phyloP scores from a whole-genome alignment of 2,113 vertebrate species.

The Nipponia nippon region DNA sequence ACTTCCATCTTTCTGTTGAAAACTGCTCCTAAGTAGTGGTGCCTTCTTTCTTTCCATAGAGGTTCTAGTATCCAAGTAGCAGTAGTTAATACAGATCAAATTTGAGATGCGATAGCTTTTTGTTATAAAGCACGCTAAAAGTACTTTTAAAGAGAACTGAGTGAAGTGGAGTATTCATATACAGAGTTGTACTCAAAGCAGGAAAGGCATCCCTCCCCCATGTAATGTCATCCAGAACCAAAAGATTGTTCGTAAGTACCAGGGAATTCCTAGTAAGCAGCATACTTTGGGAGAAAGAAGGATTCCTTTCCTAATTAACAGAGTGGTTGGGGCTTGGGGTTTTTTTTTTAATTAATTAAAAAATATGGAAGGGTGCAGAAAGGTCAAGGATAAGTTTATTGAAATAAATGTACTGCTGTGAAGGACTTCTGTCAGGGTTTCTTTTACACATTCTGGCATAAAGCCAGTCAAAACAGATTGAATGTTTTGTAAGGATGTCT shows the following conservation, averaged over 20 bases:
- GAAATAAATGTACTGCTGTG: background rate
- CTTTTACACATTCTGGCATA: background rate
- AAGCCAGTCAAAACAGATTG: conserved; percentile 1
- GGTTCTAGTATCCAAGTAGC: background rate
- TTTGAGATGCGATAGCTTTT: background rate
- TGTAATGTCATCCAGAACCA: background rate
- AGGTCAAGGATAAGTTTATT: background rate
- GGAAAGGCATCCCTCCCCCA: background rate
- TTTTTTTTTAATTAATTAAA: background rate
- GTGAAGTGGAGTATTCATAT: background rate
- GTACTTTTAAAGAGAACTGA: background rate
- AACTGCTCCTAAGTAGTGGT: background rate
- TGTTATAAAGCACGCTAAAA: background rate
- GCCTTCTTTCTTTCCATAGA: background rate
- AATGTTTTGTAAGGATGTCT: background rate
- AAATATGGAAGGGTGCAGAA: background rate
- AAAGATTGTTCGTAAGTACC: background rate
- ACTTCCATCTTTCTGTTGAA: background rate
- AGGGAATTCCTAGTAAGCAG: background rate
- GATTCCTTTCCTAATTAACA: background rate
- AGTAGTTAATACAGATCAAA: background rate
- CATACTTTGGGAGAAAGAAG: background rate
- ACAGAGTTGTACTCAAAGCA: background rate
- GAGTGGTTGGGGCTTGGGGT: background rate
- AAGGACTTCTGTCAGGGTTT: background rate